phyloP scores from a whole-genome alignment of 2,113 vertebrate species.

The Lanius ludovicianus region DNA sequence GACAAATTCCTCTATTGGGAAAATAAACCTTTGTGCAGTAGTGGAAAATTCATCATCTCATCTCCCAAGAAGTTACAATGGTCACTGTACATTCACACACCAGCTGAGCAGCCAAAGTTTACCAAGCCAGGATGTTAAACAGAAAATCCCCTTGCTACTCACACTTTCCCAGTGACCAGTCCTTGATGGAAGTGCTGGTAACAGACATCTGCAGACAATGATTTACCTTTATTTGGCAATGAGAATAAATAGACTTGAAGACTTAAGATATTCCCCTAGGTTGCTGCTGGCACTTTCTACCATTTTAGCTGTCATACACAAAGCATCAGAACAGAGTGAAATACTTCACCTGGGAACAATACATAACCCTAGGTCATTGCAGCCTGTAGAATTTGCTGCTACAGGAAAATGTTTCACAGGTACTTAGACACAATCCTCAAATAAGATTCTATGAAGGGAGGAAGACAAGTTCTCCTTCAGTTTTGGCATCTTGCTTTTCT shows the following conservation, averaged over 20 bases:
- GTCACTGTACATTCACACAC: background rate
- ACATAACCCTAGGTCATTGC: background rate
- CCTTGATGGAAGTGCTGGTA: background rate
- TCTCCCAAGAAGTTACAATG: background rate
- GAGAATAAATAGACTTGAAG: background rate
- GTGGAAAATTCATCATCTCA: conserved; percentile 8
- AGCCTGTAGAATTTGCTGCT: background rate
- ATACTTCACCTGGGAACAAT: background rate
- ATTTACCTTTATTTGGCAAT: background rate
- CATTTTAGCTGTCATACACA: background rate
- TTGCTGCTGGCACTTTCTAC: background rate
- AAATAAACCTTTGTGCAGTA: background rate
- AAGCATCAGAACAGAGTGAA: background rate
- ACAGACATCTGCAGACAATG: background rate
- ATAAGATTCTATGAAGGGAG: background rate
- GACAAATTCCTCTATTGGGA: background rate
- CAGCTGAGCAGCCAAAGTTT: background rate
- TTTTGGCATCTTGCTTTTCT: background rate
- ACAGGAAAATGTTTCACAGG: background rate
- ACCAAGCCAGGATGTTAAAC: background rate
- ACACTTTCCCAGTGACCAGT: background rate
- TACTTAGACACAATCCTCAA: background rate
- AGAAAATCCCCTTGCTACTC: conserved; percentile 35
- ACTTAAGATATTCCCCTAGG: background rate
- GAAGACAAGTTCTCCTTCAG: background rate